These are phyloP conservation scores for Umimayanthus kanabou DNA, from an alignment of 92 coral and sea anemone genomes.

Conservation along the genomic window DNA sequence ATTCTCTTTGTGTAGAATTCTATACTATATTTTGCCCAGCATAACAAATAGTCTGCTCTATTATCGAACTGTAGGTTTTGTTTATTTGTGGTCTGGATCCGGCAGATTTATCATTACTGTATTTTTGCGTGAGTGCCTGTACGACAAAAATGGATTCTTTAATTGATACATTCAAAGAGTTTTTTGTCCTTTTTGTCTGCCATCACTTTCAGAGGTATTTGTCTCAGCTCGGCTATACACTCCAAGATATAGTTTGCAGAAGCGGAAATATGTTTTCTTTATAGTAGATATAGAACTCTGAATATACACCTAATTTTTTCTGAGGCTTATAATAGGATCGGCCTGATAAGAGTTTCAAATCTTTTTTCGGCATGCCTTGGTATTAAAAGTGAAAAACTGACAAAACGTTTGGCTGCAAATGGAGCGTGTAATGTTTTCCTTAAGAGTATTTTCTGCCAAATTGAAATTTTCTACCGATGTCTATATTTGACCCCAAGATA, in stretches of 20 bases:
- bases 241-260: not conserved
- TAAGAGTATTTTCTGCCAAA: not conserved
- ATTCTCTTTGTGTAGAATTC: too few species aligned
- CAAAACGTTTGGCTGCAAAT: not conserved
- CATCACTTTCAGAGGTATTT: not conserved
- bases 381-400: not conserved
- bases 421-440: not conserved
- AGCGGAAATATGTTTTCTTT: not conserved
- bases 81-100: too few species aligned
- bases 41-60: too few species aligned
- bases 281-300: not conserved
- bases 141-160: constrained; percentile 23
- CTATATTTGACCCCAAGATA: not conserved
- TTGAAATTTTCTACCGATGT: not conserved
- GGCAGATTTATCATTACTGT: constrained; percentile 5
- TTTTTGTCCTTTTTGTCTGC: constrained; percentile 1
- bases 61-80: too few species aligned
- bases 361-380: not conserved
- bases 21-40: too few species aligned
- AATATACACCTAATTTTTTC: not conserved
- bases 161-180: constrained; percentile 1
- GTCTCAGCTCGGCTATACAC: not conserved
- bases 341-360: not conserved
- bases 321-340: not conserved
- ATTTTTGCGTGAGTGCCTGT: not conserved